Conservation (phyloP, 2,888 invertebrate species). For the Tricholauxania praeusta region DNA sequence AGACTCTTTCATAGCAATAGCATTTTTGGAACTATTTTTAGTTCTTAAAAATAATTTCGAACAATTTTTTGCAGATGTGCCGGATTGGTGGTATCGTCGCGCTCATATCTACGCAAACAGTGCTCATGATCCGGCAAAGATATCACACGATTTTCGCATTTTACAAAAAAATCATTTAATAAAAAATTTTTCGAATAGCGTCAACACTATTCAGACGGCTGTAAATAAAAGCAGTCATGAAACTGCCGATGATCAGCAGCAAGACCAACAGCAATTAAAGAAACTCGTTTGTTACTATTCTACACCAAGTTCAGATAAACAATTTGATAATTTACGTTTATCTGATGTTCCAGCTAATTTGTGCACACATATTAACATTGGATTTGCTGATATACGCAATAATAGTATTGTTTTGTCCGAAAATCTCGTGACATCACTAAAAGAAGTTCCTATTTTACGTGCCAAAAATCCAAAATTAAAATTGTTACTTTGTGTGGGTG, state of each 20-base stretch:
- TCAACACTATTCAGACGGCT: neutral
- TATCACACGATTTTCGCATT: conserved; percentile 53
- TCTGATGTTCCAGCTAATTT: conserved; percentile 76
- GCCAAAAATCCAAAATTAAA: conserved; percentile 75
- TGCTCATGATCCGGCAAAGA: conserved; percentile 47
- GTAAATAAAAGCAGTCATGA: neutral
- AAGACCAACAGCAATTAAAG: neutral
- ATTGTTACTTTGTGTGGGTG: conserved; percentile 79
- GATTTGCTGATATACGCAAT: conserved; percentile 77
- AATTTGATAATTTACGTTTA: conserved; percentile 68
- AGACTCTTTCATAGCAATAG: no score
- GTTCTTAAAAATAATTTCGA: neutral
- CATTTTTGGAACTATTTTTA: neutral
- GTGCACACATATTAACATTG: conserved; percentile 87
- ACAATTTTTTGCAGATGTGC: conserved; percentile 50
- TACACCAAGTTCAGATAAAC: conserved; percentile 66
- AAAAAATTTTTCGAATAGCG: conserved; percentile 45
- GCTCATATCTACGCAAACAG: conserved; percentile 53
- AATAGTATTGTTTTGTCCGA: conserved; percentile 72
- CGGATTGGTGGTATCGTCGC: conserved; percentile 54
- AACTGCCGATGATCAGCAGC: neutral
- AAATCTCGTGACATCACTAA: conserved; percentile 60
- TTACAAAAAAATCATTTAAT: conserved; percentile 46
- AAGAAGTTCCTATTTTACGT: conserved; percentile 69
- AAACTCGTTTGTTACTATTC: conserved; percentile 78